These are phyloP conservation scores for Trachythela sp. DNA, from an alignment of 64 coral and sea anemone genomes.

Conservation along the genomic window DNA sequence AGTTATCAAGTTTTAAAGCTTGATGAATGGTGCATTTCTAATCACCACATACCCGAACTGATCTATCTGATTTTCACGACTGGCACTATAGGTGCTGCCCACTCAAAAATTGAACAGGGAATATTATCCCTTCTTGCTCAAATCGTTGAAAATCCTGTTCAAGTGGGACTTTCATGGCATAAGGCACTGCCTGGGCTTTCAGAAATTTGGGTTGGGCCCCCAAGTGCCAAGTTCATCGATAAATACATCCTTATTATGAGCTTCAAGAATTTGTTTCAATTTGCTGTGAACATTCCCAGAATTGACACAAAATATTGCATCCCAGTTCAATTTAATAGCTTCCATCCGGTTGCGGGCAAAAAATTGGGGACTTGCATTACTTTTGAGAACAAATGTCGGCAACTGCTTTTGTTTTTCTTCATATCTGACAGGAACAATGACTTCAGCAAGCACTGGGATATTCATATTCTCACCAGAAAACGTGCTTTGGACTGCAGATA, in stretches of 20 bases:
- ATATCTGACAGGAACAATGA: neutral
- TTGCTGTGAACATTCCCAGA: neutral
- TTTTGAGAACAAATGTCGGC: neutral
- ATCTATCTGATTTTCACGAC: too few species aligned
- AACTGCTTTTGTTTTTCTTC: neutral
- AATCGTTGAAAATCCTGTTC: neutral
- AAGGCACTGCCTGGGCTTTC: neutral
- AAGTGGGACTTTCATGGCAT: too few species aligned
- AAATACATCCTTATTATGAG: neutral
- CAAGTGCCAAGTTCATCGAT: neutral
- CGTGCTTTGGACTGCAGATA: constrained; percentile 18
- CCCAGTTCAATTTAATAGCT: neutral
- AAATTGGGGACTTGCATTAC: too few species aligned
- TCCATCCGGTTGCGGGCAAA: neutral
- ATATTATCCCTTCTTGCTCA: too few species aligned
- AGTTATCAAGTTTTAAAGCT: neutral
- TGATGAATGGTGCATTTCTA: neutral
- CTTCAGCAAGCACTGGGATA: neutral
- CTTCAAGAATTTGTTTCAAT: neutral
- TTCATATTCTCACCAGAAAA: constrained; percentile 38
- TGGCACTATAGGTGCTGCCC: too few species aligned
- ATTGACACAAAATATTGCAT: neutral
- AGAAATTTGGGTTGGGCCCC: neutral
- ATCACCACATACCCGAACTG: too few species aligned
- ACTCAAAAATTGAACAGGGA: too few species aligned